Evolutionary conservation across 2,797 vertebrate genomes (phyloP), one percentile per base, ranked within the genome.

Genomic region (Ctenopoma multispine): DNA sequence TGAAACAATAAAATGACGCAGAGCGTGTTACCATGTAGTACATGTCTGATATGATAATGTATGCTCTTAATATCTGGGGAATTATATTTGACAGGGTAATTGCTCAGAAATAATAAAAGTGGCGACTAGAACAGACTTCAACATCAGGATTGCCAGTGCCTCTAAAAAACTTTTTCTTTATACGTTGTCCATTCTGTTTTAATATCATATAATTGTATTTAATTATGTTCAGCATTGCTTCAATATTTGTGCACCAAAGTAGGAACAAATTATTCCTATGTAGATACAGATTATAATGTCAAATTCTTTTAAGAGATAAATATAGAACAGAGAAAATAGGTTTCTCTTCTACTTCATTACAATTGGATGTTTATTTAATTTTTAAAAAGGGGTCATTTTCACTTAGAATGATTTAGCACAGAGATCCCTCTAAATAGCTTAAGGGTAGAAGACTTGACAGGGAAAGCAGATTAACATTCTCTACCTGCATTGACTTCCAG

Each of bases 401-500:
- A 79, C 62, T 53, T 5, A 47, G 44, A 82, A 40, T 79, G 82
- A 84, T 83, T 83, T 64, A 51, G 61, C 63, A 43, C 40, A 51
- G 4, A 29, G 49, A 54, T 69, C 27, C 27, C 34, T 69, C 54
- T 73, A 56, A 75, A 63, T 38, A 21, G 40, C 49, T 80, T 56
- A 75, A 77, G 1, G 8, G 66, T 69, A 75, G 21, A 67, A 57
- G 62, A 49, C 61, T 61, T 82, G 72, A 81, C 18, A 36, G 59
- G 53, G 2, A 79, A 77, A 81, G 63, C 55, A 69, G 68, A 83
- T 15, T 84, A 54, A 53, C 9, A 18, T 27, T 56, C 21, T 92
- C 89, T 88, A 99, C 98, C 97, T 90, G 95, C 94, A 84, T 96
- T 98, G 92, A 97, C 96, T 90, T 97, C 96, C 83, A 98, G 87